Evolutionary conservation across 2,888 invertebrate species (phyloP).

Genomic region (Parnassius orleans): DNA sequence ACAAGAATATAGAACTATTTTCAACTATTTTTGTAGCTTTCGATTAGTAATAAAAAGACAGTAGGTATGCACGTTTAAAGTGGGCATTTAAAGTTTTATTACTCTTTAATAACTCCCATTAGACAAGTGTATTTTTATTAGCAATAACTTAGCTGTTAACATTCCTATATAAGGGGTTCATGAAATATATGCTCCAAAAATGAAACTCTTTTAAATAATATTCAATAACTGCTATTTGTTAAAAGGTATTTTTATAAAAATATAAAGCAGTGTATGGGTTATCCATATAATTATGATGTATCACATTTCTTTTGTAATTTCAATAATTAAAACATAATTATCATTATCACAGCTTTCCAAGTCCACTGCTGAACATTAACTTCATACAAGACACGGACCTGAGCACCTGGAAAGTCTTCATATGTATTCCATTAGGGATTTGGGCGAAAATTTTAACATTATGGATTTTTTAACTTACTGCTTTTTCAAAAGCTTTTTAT

Average conservation of each 20-base stretch:
- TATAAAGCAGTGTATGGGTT: conserved; percentile 8
- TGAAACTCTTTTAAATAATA: conserved; percentile 35
- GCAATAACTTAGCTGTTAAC: conserved; percentile 47
- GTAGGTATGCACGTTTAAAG: conserved; percentile 60
- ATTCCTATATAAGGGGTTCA: conserved; percentile 57
- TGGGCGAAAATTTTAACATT: background rate
- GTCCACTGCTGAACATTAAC: too few relatives aligned
- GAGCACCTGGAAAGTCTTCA: too few relatives aligned
- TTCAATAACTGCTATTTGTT: conserved; percentile 11
- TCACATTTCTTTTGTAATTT: too few relatives aligned
- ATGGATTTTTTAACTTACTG: background rate
- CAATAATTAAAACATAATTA: too few relatives aligned
- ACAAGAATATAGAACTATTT: conserved; percentile 39
- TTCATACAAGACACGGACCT: too few relatives aligned
- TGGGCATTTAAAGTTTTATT: conserved; percentile 47
- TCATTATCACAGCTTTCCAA: too few relatives aligned
- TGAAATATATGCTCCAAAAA: conserved; percentile 34
- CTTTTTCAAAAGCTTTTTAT: too few relatives aligned
- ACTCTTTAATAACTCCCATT: conserved; percentile 45
- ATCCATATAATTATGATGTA: conserved; percentile 4
- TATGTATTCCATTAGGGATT: too few relatives aligned
- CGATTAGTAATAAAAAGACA: conserved; percentile 43
- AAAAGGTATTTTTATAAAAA: conserved; percentile 9
- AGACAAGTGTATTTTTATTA: conserved; percentile 48
- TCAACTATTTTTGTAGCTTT: conserved; percentile 22